phyloP scores from a whole-genome alignment of 2,888 invertebrate genomes.

The Pandemis cinnamomeana region DNA sequence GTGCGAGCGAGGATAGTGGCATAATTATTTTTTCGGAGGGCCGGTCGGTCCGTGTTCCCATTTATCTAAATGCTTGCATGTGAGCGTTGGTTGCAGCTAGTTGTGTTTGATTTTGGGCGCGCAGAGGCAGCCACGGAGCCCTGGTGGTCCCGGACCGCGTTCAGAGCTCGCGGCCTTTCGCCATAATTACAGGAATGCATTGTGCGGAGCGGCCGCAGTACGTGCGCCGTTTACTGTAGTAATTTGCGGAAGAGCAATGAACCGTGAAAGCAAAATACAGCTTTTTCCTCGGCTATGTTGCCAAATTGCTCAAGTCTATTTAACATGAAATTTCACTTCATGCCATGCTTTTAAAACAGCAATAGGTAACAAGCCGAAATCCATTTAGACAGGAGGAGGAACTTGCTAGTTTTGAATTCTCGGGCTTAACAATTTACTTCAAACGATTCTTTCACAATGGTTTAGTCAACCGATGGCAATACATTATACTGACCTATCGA shows the following conservation, averaged over 20 bases:
- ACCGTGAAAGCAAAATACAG: slow-evolving; percentile 61
- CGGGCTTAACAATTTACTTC: too few species aligned
- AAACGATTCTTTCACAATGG: not conserved
- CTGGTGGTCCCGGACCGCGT: slow-evolving; percentile 47
- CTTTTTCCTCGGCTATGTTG: slow-evolving; percentile 53
- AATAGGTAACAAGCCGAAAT: not conserved
- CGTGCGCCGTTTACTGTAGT: slow-evolving; percentile 67
- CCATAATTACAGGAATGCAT: slow-evolving; percentile 79
- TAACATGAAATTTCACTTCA: slow-evolving; percentile 8
- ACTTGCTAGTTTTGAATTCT: too few species aligned
- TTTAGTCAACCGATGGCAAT: too few species aligned
- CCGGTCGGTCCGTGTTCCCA: slow-evolving; percentile 58
- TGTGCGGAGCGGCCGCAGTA: slow-evolving; percentile 65
- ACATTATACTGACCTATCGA: too few species aligned
- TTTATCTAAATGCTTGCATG: slow-evolving; percentile 66
- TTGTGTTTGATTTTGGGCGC: slow-evolving; percentile 55
- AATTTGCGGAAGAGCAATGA: slow-evolving; percentile 68
- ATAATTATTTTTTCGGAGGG: slow-evolving; percentile 67
- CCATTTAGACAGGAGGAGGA: too few species aligned
- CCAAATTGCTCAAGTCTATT: slow-evolving; percentile 42
- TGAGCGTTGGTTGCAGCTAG: slow-evolving; percentile 53
- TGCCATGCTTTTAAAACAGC: not conserved
- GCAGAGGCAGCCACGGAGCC: slow-evolving; percentile 27
- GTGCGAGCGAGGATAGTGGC: slow-evolving; percentile 60
- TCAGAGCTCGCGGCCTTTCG: slow-evolving; percentile 64